A percentile compares a stretch with the other conserved stretches of the same genome.
Evolutionary conservation across 2,113 vertebrate species (phyloP).

Genomic region (Osmerus eperlanus): DNA sequence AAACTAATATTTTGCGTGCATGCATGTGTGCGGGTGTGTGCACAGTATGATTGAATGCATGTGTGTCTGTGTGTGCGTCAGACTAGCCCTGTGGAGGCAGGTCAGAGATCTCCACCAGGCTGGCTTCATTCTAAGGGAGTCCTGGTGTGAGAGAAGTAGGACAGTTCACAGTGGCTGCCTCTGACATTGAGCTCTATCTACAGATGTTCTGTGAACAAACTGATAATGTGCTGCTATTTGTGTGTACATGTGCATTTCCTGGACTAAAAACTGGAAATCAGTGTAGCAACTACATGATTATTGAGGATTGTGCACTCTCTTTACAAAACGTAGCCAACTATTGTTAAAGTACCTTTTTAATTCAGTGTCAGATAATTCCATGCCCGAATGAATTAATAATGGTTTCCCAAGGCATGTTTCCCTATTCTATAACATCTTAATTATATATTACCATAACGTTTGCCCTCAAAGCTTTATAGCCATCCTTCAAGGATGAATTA

Average conservation of each 20-base stretch:
- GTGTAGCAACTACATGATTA: too few species aligned
- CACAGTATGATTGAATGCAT: neutral
- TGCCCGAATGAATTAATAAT: neutral
- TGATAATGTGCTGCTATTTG: neutral
- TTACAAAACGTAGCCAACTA: too few species aligned
- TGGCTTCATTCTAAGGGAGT: neutral
- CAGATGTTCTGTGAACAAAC: constrained; percentile 1
- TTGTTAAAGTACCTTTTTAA: neutral
- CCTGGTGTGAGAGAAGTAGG: constrained; percentile 11
- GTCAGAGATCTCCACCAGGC: neutral
- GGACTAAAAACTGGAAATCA: neutral
- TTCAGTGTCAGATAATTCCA: neutral
- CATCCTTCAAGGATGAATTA: neutral
- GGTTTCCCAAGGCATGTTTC: neutral
- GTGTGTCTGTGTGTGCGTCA: neutral
- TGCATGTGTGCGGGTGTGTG: neutral
- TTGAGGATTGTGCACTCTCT: too few species aligned
- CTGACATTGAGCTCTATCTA: constrained; percentile 5
- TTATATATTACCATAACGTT: constrained; percentile 9
- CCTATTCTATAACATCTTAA: neutral
- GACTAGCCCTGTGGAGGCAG: neutral
- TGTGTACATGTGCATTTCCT: neutral
- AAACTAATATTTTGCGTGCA: neutral
- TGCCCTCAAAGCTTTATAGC: neutral
- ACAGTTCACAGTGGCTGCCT: neutral